Conservation (phyloP, 2,797 vertebrate genomes). For the Jordanella pulchra region DNA sequence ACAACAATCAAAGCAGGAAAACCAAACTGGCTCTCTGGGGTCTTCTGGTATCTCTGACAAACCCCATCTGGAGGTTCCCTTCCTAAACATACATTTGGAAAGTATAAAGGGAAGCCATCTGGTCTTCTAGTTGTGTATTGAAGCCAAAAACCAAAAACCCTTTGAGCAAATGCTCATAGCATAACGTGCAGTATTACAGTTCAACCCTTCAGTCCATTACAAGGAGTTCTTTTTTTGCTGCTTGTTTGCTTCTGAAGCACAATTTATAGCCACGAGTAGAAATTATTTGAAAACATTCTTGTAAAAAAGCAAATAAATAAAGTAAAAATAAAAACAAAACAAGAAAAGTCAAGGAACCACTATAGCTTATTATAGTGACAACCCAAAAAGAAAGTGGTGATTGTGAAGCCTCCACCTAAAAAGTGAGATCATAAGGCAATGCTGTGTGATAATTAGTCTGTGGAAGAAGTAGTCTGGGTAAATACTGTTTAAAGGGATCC, state of each 20-base stretch:
- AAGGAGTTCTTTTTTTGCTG: not conserved
- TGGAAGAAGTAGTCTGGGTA: not conserved
- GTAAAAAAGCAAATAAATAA: no score
- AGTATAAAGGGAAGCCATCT: slow-evolving; percentile 28
- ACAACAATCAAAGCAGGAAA: slow-evolving; percentile 70
- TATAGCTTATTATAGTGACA: not conserved
- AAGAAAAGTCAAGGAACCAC: no score
- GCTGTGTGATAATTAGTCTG: not conserved
- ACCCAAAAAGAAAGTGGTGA: not conserved
- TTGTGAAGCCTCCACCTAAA: not conserved
- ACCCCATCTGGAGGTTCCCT: slow-evolving; percentile 42
- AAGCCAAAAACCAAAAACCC: slow-evolving; percentile 19
- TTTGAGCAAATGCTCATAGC: not conserved
- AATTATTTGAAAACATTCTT: no score
- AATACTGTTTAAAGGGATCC: no score
- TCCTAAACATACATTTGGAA: slow-evolving; percentile 44
- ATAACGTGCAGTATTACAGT: not conserved
- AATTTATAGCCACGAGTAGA: no score
- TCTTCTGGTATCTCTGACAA: slow-evolving; percentile 50
- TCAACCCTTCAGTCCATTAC: not conserved
- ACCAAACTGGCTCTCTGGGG: slow-evolving; percentile 57
- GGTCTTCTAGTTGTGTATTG: slow-evolving; percentile 19
- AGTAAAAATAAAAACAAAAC: no score
- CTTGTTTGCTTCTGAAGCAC: slow-evolving; percentile 3
- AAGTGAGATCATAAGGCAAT: not conserved